Base-by-base conservation (phyloP, 2,888 invertebrate genomes). In the Epirrita christyi region DNA sequence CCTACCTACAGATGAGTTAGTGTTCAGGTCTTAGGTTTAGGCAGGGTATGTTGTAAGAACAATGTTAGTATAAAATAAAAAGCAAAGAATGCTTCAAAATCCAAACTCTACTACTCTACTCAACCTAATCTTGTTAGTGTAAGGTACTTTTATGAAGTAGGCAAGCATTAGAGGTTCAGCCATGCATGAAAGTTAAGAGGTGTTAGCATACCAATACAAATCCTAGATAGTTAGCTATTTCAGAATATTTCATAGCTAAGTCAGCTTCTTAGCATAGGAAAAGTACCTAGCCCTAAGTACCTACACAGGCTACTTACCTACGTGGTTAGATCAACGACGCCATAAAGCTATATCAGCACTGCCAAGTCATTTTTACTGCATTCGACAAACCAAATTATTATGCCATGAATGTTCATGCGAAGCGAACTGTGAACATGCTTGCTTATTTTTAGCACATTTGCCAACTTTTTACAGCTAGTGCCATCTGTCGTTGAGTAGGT, bases 401-500 rank as follows among this genome's bases (percentile, higher is more conserved):
- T 66, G 32, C 52, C 41, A 43, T 60, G 55, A 61, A 61, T 58
- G 47, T 45, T 43, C 15, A 40, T 48, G 36, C 27, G 13, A 45
- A 21, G 21, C 21, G 21, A 21, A 21, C 21, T 21, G 21, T 21
- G 4, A 4, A 53, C 38, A 50, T 21, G 21, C 21, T 60, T 42
- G 47, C 38, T 42, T 32, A 13, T 11, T 52, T 45, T 41, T 38
- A 37, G 38, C 40, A 7, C 4, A 6, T 62, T 21, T 34, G 78
- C 68, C 75, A 82, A 71, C 85, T 48, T 6, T 40, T 29, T 3
- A 11, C 21, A 27, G 5, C 1, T 6, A 61, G 28, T 32, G 76
- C 68, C 75, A 82, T 72, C 86, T 86, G 41, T 65, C 58, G 63
- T 44, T 34, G 62, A 79, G 62, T 80, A 80, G 83, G 21, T 21